Percentiles rank a stretch among this genome's conserved stretches.
Conservation (phyloP, 2,888 invertebrate species). For the Elmis aenea region DNA sequence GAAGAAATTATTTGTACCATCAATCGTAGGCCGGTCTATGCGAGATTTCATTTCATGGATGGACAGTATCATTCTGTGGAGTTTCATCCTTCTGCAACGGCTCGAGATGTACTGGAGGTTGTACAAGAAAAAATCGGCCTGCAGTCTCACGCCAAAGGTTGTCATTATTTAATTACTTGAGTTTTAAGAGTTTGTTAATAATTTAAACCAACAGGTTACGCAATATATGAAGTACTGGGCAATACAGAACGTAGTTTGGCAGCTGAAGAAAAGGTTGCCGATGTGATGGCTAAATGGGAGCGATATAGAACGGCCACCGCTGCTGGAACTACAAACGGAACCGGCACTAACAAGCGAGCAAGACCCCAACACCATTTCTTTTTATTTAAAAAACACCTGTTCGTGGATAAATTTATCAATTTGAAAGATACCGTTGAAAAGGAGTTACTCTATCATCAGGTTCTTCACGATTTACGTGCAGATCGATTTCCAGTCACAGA, state of each 20-base stretch:
- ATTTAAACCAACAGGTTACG: conserved; percentile 67
- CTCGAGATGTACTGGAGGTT: conserved; percentile 81
- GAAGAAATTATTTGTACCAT: conserved; percentile 92
- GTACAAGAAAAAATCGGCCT: conserved; percentile 88
- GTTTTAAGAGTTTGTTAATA: too few relatives aligned
- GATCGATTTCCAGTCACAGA: conserved; percentile 90
- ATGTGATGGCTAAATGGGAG: conserved; percentile 95
- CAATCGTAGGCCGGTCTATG: conserved; percentile 84
- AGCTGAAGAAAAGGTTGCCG: conserved; percentile 84
- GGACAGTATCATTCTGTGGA: conserved; percentile 93
- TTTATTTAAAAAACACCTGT: conserved; percentile 77
- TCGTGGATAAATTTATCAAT: conserved; percentile 74
- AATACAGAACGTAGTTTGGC: conserved; percentile 80
- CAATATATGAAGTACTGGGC: conserved; percentile 87
- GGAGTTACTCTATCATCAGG: conserved; percentile 89
- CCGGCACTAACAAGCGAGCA: conserved; percentile 39
- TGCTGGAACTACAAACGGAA: conserved; percentile 42
- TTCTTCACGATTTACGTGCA: conserved; percentile 82
- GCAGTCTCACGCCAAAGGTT: conserved; percentile 61
- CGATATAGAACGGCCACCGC: conserved; percentile 71
- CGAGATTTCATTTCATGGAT: conserved; percentile 87
- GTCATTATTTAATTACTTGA: too few relatives aligned
- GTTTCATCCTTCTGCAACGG: conserved; percentile 90
- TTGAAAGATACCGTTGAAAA: conserved; percentile 84
- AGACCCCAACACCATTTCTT: conserved; percentile 61